Conservation (phyloP, 1,140 invertebrate species). For the Leptinotarsa lineolata region DNA sequence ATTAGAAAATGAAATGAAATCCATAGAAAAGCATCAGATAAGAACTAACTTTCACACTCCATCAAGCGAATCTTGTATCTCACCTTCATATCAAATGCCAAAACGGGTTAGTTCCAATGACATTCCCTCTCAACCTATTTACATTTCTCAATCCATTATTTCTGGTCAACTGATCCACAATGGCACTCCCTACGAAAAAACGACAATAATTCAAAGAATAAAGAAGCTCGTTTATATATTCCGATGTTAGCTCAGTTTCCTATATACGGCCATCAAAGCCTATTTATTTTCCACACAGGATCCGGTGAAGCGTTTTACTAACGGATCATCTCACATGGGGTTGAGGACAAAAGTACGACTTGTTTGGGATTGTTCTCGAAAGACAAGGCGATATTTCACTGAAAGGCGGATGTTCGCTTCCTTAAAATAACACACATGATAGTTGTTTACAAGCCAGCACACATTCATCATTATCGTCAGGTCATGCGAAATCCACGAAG, state of each 20-base stretch:
- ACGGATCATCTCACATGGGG: constrained; percentile 52
- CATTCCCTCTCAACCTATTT: constrained; percentile 10
- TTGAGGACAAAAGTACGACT: constrained; percentile 53
- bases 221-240: constrained; percentile 40
- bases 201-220: constrained; percentile 37
- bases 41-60: no score
- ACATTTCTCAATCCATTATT: constrained; percentile 28
- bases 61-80: no score
- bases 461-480: constrained; percentile 52
- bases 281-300: constrained; percentile 50
- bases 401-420: constrained; percentile 53
- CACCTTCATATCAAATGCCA: background rate
- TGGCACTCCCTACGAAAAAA: constrained; percentile 22
- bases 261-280: constrained; percentile 48
- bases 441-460: constrained; percentile 47
- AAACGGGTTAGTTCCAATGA: background rate
- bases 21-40: no score
- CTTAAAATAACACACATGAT: constrained; percentile 54
- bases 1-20: no score
- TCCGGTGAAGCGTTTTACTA: constrained; percentile 51
- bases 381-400: constrained; percentile 54
- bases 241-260: constrained; percentile 40
- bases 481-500: constrained; percentile 1
- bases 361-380: constrained; percentile 51
- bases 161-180: constrained; percentile 31